Evolutionary conservation across 2,113 vertebrate species (phyloP), one percentile per base, ranked within the genome.

Genomic region (Phaethornis superciliosus): DNA sequence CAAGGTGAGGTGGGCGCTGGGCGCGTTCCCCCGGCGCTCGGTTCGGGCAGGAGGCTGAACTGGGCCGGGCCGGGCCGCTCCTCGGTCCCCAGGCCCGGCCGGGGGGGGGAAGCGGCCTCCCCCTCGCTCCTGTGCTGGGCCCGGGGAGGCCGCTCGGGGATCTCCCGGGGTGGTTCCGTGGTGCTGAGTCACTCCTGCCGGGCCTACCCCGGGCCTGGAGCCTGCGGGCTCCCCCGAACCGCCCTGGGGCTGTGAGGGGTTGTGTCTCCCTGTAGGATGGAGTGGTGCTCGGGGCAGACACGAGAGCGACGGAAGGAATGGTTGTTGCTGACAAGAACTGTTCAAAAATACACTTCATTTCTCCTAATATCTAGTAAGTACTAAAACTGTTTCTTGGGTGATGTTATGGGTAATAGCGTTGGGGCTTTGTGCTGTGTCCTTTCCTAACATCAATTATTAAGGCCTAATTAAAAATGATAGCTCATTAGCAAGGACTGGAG

Each of bases 261-360:
- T 40, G 10, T 40, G 40, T 40, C 40, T 40, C 40, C 69, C 23
- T 58, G 11, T 26, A 99, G 99, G 99, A 99, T 97, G 99, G 99
- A 3, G 91, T 99, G 14, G 96, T 99, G 30, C 98, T 99, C 8
- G 99, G 99, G 49, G 99, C 99, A 8, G 99, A 99, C 89, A 99
- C 99, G 7, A 98, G 99, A 91, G 99, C 99, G 7, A 99, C 99
- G 2, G 99, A 99, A 94, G 99, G 99, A 9, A 99, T 99, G 99
- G 89, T 99, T 6, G 99, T 99, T 69, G 99, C 99, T 60, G 99
- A 99, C 97, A 99, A 99, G 97, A 99, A 99, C 97, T 99, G 99
- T 91, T 99, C 99, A 51, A 99, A 99, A 96, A 99, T 99, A 96
- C 99, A 99, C 97, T 99, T 99, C 97, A 99, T 99, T 89, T 98